A percentile compares a stretch with the other conserved stretches of the same genome.
phyloP scores from a whole-genome alignment of 2,797 vertebrate genomes.

The Gambusia yucatana region DNA sequence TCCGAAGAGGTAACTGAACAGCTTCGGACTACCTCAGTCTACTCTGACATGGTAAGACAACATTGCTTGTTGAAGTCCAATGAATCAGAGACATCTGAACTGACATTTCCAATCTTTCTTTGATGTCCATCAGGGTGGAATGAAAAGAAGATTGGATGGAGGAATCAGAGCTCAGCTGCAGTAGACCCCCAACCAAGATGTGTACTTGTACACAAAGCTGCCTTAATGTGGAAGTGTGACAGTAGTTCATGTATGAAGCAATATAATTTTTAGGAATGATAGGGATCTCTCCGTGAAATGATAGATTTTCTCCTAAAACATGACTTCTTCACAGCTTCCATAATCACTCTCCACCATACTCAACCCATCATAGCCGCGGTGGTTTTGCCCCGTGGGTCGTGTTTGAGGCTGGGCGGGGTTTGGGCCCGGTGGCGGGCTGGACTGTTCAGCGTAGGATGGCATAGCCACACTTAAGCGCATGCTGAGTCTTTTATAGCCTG shows the following conservation, averaged over 20 bases:
- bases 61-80: conserved; percentile 24
- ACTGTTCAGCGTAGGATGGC: conserved; percentile 89
- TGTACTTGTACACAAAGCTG: conserved; percentile 35
- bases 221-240: conserved; percentile 1
- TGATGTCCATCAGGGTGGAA: conserved; percentile 5
- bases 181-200: conserved; percentile 8
- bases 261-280: background rate
- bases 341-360: conserved; percentile 96
- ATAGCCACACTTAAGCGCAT: conserved; percentile 92
- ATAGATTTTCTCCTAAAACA: conserved; percentile 83
- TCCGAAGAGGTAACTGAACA: background rate
- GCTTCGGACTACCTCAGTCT: conserved; percentile 6
- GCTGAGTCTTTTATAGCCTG: conserved; percentile 89
- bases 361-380: conserved; percentile 81
- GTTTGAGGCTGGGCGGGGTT: conserved; percentile 67
- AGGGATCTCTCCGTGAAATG: background rate
- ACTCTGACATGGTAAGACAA: conserved; percentile 15
- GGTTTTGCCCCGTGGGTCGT: conserved; percentile 60
- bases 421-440: conserved; percentile 50
- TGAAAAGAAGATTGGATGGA: conserved; percentile 7
- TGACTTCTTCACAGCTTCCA: conserved; percentile 97
- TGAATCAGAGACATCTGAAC: conserved; percentile 21
- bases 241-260: background rate
- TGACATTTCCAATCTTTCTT: conserved; percentile 9
- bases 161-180: background rate